Base-by-base conservation (phyloP, 2,888 invertebrate species). In the Amblyjoppa fuscipennis region DNA sequence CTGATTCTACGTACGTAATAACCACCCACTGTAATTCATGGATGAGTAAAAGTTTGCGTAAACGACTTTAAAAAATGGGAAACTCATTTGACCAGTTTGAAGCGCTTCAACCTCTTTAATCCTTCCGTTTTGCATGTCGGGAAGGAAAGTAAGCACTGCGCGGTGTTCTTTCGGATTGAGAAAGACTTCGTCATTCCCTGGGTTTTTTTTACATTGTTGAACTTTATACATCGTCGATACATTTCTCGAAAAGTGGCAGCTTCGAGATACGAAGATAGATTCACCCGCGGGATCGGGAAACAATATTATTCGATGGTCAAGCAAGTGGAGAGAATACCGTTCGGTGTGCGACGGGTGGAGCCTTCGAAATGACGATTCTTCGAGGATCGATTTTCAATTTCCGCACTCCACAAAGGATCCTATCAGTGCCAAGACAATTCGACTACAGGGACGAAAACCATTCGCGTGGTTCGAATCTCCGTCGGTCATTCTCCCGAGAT, bases 341-440 rank as follows among this genome's bases (percentile, higher is more conserved):
- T 31, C 4, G 25, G 38, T 56, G 38, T 28, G 34, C 34, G 20
- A 34, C 28, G 41, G 75, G 11, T 28, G 34, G 3, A 25, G n/a
- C 16, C 3, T 25, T 25, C 34, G 6, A 68, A 74, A 73, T 34
- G 49, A 41, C 49, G 49, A 82, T 76, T 69, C 61, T 70, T 76
- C 49, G 49, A 68, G 38, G 68, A 68, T 78, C 78, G 68, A 38
- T 83, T 74, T 45, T 68, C 74, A 74, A 83, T 83, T 74, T 83
- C 78, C 74, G 83, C 31, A 38, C 53, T 56, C 16, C 68, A 68
- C 51, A 53, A 51, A 73, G 49, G 41, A 59, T 78, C 56, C 49
- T 25, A 78, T 59, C 68, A 49, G 20, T 59, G 51, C 61, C 73
- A 25, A 74, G 73, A 74, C 59, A 59, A 74, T 38, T 13, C 73